A percentile compares a stretch with the other conserved stretches of the same genome.
These are phyloP conservation scores for Clamator glandarius DNA, from an alignment of 2,797 vertebrate genomes.

Conservation along the genomic window DNA sequence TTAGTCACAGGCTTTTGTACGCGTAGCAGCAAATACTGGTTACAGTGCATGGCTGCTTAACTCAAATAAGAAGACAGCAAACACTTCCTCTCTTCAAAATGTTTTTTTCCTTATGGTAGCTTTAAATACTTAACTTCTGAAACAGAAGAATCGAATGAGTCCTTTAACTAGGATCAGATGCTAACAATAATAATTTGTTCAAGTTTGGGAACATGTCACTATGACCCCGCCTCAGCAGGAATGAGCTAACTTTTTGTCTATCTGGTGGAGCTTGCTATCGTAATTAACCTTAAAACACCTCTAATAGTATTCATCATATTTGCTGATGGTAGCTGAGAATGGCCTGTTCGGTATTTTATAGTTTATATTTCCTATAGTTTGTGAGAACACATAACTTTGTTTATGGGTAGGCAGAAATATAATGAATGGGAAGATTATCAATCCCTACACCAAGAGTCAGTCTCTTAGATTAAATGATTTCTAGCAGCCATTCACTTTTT, in stretches of 20 bases:
- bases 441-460: not conserved
- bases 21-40: conserved; percentile 2
- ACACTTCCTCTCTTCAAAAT: not conserved
- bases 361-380: not conserved
- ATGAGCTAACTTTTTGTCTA: not conserved
- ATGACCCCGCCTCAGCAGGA: not conserved
- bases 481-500: not conserved
- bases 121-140: conserved; percentile 27
- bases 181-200: not conserved
- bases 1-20: not conserved
- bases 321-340: not conserved
- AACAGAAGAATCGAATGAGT: not conserved
- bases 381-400: not conserved
- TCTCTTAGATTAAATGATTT: not conserved
- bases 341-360: not conserved
- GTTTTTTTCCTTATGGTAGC: not conserved
- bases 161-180: not conserved
- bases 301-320: not conserved
- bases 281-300: not conserved
- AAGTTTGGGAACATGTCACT: not conserved
- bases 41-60: conserved; percentile 12
- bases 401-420: not conserved
- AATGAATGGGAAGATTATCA: not conserved
- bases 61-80: not conserved
- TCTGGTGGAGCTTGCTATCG: not conserved